These are phyloP conservation scores for Sinocyclocheilus rhinocerous DNA, from an alignment of 2,113 vertebrate genomes.

Conservation along the genomic window DNA sequence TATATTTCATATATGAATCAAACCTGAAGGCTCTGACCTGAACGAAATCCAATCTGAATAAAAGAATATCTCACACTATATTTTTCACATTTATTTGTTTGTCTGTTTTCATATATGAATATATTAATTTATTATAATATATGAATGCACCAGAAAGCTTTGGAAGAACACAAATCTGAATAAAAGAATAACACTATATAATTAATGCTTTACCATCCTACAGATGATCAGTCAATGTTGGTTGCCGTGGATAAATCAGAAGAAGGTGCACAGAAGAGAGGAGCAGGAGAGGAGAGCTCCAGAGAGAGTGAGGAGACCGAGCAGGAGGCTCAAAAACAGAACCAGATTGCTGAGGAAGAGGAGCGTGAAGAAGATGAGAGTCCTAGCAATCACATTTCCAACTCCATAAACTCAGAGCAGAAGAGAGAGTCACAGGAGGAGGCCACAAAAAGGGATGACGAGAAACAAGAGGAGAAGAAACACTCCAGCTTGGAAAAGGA, in stretches of 20 bases:
- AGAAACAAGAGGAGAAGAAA: constrained; percentile 8
- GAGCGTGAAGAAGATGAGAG: constrained; percentile 51
- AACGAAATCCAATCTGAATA: neutral
- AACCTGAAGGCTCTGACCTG: too few relatives aligned
- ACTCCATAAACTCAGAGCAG: constrained; percentile 60
- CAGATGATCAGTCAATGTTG: constrained; percentile 73
- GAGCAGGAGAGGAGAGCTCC: constrained; percentile 49
- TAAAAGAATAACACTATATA: neutral
- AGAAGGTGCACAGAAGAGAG: constrained; percentile 64
- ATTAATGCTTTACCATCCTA: constrained; percentile 44
- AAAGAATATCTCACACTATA: too few relatives aligned
- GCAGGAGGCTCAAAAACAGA: constrained; percentile 55
- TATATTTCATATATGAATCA: too few relatives aligned
- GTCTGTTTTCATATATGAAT: too few relatives aligned
- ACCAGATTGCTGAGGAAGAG: constrained; percentile 58
- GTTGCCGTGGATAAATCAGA: constrained; percentile 68
- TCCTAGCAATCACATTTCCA: constrained; percentile 59
- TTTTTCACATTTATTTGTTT: too few relatives aligned
- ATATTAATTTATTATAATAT: too few relatives aligned
- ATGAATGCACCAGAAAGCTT: too few relatives aligned
- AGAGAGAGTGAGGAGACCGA: constrained; percentile 56
- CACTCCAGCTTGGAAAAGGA: constrained; percentile 10
- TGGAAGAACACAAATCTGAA: too few relatives aligned
- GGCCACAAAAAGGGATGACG: constrained; percentile 4
- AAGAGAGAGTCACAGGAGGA: constrained; percentile 45